Evolutionary conservation across 2,113 vertebrate genomes (phyloP).

Genomic region (Desmodus rotundus): DNA sequence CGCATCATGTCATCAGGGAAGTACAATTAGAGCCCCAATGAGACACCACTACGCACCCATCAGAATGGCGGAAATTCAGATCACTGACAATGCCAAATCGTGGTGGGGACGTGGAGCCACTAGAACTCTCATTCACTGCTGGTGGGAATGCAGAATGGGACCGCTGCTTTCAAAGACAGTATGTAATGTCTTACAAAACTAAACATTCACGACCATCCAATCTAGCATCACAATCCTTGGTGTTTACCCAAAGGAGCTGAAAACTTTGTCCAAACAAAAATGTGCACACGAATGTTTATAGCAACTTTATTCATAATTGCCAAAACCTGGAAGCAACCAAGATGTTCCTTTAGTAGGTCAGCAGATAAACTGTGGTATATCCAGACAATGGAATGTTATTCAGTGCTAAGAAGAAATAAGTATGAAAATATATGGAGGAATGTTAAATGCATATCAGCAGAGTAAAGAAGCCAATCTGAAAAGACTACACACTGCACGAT

Average conservation of each 20-base stretch:
- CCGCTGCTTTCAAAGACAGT: background rate
- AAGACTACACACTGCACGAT: background rate
- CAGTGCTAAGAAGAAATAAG: background rate
- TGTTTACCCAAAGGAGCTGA: background rate
- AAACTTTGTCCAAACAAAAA: background rate
- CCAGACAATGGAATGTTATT: background rate
- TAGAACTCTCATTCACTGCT: background rate
- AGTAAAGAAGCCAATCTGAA: background rate
- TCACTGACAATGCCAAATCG: background rate
- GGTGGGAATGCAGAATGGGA: background rate
- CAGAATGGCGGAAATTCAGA: background rate
- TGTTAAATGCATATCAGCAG: background rate
- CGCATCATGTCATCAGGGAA: background rate
- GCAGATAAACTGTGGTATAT: background rate
- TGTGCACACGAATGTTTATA: background rate
- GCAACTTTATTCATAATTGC: background rate
- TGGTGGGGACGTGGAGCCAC: background rate
- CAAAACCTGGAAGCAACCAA: background rate
- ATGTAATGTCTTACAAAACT: background rate
- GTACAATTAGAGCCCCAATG: background rate
- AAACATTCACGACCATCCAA: background rate
- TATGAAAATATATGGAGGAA: background rate
- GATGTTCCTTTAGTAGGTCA: background rate
- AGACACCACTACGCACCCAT: background rate
- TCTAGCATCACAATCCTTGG: background rate